Evolutionary conservation across 2,113 vertebrate genomes (phyloP).

Genomic region (Triplophysa rosa): DNA sequence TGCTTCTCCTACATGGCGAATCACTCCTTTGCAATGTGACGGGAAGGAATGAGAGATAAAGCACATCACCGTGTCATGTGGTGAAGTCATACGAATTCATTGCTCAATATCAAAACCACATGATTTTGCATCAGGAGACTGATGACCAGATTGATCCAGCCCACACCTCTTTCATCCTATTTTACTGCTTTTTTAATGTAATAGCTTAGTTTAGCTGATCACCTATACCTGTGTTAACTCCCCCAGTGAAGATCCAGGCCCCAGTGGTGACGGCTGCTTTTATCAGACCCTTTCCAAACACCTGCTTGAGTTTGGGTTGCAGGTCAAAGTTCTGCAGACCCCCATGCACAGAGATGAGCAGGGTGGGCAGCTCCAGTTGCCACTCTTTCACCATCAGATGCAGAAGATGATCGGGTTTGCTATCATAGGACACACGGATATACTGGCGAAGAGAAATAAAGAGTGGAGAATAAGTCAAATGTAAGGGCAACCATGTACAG

Average conservation of each 20-base stretch:
- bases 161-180: no score
- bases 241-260: conserved; percentile 97
- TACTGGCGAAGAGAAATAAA: conserved; percentile 73
- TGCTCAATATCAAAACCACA: conserved; percentile 1
- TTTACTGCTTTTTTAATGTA: not conserved
- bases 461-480: not conserved
- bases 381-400: conserved; percentile 97
- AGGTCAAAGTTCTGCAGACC: conserved; percentile 96
- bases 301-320: conserved; percentile 95
- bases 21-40: conserved; percentile 77
- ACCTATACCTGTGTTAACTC: conserved; percentile 87
- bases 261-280: conserved; percentile 95
- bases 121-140: conserved; percentile 2
- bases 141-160: not conserved
- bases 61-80: not conserved
- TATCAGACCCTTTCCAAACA: conserved; percentile 95
- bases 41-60: not conserved
- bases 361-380: conserved; percentile 93
- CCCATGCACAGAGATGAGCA: conserved; percentile 93
- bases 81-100: not conserved
- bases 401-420: conserved; percentile 89
- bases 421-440: conserved; percentile 88
- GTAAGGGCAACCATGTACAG: not conserved
- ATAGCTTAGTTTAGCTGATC: not conserved
- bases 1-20: conserved; percentile 94